phyloP scores from a whole-genome alignment of 2,113 vertebrate genomes.

The Erinaceus europaeus region DNA sequence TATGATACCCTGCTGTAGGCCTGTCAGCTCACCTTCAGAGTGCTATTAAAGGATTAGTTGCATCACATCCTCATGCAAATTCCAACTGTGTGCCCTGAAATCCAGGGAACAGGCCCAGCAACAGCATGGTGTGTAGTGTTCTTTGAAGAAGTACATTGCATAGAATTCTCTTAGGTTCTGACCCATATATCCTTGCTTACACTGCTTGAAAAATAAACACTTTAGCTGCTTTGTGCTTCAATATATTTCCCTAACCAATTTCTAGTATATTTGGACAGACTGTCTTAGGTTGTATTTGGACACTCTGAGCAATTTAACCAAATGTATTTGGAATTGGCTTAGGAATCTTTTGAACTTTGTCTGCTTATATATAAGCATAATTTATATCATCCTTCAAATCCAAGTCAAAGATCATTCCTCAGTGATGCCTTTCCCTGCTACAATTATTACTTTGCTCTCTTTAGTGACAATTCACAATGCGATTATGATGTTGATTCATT shows the following conservation, averaged over 20 bases:
- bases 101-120: background rate
- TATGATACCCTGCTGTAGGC: background rate
- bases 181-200: background rate
- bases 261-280: slow-evolving; percentile 40
- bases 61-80: background rate
- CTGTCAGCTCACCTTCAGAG: background rate
- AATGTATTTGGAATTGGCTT: slow-evolving; percentile 39
- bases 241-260: slow-evolving; percentile 38
- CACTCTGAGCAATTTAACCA: slow-evolving; percentile 21
- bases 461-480: background rate
- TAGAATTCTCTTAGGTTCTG: background rate
- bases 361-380: background rate
- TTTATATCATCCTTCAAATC: slow-evolving; percentile 29
- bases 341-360: slow-evolving; percentile 30
- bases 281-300: slow-evolving; percentile 39
- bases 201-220: slow-evolving; percentile 31
- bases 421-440: background rate
- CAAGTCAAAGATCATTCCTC: slow-evolving; percentile 16
- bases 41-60: background rate
- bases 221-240: background rate
- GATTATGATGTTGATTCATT: background rate
- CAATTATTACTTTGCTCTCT: background rate
- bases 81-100: slow-evolving; percentile 1
- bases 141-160: background rate
- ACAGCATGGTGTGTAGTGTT: background rate